phyloP scores from a whole-genome alignment of 2,888 invertebrate genomes.

The Clostera curtula region DNA sequence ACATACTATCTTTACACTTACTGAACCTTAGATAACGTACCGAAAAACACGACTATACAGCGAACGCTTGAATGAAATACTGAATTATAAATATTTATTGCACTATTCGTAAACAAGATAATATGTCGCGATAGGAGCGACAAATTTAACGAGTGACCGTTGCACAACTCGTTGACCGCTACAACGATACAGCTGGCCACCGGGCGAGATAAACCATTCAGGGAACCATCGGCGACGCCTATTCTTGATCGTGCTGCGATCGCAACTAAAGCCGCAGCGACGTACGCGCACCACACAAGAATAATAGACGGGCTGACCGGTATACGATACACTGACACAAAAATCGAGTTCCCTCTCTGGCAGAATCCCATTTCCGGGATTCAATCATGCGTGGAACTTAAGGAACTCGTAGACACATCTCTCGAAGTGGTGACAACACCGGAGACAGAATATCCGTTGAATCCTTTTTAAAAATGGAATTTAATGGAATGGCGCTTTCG shows the following conservation, averaged over 20 bases:
- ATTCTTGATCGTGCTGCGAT: slow-evolving; percentile 62
- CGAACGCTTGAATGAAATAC: slow-evolving; percentile 31
- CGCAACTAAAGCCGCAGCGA: slow-evolving; percentile 60
- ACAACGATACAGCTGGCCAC: slow-evolving; percentile 31
- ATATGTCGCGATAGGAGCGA: slow-evolving; percentile 31
- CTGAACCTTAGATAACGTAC: slow-evolving; percentile 27
- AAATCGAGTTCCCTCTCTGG: slow-evolving; percentile 53
- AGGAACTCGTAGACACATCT: slow-evolving; percentile 43
- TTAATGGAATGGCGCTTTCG: slow-evolving; percentile 54
- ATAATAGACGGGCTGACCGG: slow-evolving; percentile 49
- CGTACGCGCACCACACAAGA: slow-evolving; percentile 57
- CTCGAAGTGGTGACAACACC: slow-evolving; percentile 57
- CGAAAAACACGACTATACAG: slow-evolving; percentile 35
- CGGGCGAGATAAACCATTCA: slow-evolving; percentile 34
- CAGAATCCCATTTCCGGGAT: slow-evolving; percentile 55
- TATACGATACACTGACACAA: slow-evolving; percentile 41
- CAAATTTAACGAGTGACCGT: slow-evolving; percentile 32
- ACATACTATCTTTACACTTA: slow-evolving; percentile 38
- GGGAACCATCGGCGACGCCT: slow-evolving; percentile 54
- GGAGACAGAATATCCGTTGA: slow-evolving; percentile 62
- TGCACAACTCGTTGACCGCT: slow-evolving; percentile 43
- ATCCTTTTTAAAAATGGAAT: slow-evolving; percentile 57
- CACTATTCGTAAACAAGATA: slow-evolving; percentile 38
- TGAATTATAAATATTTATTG: slow-evolving; percentile 39
- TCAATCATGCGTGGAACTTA: slow-evolving; percentile 53